These are phyloP conservation scores for Chaetorhynchus papuensis DNA, from an alignment of 2,113 vertebrate genomes.

Conservation along the genomic window DNA sequence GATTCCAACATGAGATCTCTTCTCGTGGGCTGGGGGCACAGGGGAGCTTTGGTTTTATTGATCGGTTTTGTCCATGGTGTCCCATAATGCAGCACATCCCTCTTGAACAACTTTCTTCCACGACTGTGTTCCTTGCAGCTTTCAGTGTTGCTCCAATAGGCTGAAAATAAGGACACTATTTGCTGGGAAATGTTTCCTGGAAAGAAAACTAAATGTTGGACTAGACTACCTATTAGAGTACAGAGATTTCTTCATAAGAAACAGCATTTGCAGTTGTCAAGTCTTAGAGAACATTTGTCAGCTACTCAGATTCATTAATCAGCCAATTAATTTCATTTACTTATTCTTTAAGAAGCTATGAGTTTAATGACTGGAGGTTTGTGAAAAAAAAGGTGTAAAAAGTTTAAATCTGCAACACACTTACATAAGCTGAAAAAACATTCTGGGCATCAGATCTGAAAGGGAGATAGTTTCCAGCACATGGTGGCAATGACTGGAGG, in stretches of 20 bases:
- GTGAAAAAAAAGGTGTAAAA: not conserved
- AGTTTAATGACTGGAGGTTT: not conserved
- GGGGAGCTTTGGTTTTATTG: not conserved
- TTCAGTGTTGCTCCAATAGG: not conserved
- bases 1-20: not conserved
- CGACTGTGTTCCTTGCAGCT: not conserved
- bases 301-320: not conserved
- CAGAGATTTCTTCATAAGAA: not conserved
- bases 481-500: not conserved
- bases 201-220: not conserved
- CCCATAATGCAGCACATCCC: not conserved
- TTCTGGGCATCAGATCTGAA: not conserved
- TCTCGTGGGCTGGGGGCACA: not conserved
- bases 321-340: not conserved
- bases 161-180: not conserved
- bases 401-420: not conserved
- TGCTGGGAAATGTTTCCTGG: not conserved
- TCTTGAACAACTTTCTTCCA: not conserved
- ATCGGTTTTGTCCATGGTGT: not conserved
- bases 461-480: not conserved
- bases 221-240: not conserved
- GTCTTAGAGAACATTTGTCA: not conserved
- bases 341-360: not conserved
- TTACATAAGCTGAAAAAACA: not conserved
- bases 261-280: not conserved